Evolutionary conservation across 2,113 vertebrate species (phyloP).

Genomic region (Numenius arquata): DNA sequence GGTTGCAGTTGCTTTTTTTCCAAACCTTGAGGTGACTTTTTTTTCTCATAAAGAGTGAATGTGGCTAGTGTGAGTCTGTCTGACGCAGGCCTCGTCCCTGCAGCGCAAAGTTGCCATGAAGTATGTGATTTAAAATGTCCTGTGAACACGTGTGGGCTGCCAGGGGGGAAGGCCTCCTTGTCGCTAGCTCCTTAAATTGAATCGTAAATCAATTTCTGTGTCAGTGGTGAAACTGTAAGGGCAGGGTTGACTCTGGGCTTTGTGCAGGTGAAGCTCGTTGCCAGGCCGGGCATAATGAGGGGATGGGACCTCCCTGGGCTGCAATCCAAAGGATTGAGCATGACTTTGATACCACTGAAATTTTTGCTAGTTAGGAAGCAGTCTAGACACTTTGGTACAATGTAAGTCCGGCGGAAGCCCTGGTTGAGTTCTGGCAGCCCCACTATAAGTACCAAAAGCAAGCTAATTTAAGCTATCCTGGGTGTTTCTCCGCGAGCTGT

Average conservation of each 20-base stretch:
- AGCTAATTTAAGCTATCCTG: background rate
- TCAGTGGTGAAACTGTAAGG: background rate
- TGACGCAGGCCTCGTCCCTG: accelerated
- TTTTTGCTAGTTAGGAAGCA: background rate
- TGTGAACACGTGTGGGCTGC: background rate
- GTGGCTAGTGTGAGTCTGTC: background rate
- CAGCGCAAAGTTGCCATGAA: accelerated
- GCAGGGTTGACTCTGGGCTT: background rate
- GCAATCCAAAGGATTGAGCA: background rate
- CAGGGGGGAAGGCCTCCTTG: background rate
- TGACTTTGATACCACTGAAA: background rate
- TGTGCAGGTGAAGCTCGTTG: background rate
- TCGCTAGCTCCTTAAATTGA: accelerated
- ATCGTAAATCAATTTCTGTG: background rate
- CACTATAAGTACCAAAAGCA: background rate
- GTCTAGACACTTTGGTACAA: background rate
- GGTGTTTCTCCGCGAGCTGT: background rate
- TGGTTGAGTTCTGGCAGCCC: background rate
- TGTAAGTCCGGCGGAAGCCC: background rate
- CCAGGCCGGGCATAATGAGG: background rate
- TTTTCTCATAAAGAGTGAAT: background rate
- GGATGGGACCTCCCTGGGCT: background rate
- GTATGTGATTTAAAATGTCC: background rate
- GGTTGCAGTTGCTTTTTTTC: background rate
- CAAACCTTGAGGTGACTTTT: background rate